Evolutionary conservation across 2,797 vertebrate species (phyloP).

Genomic region (Triplophysa yarkandensis): DNA sequence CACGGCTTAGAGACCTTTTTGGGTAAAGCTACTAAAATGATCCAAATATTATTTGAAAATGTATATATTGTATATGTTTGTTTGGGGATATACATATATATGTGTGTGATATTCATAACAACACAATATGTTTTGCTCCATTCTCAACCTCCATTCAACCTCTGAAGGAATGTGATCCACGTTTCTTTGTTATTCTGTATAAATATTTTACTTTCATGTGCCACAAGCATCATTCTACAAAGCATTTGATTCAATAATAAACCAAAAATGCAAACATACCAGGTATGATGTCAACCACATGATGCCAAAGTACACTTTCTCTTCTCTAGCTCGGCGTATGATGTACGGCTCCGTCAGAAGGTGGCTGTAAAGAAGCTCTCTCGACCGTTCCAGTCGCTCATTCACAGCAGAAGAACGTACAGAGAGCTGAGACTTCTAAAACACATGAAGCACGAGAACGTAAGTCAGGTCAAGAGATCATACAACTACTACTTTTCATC

Average conservation of each 20-base stretch:
- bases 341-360: slow-evolving; percentile 83
- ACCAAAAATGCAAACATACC: background rate
- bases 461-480: slow-evolving; percentile 70
- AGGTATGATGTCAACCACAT: too few relatives aligned
- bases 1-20: background rate
- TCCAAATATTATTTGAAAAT: background rate
- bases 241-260: too few relatives aligned
- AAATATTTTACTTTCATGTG: too few relatives aligned
- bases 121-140: too few relatives aligned
- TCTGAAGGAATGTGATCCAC: too few relatives aligned
- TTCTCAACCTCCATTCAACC: too few relatives aligned
- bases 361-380: slow-evolving; percentile 98
- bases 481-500: too few relatives aligned
- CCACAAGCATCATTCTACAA: too few relatives aligned
- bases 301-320: background rate
- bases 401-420: slow-evolving; percentile 94
- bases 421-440: slow-evolving; percentile 94
- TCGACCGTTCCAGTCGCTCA: slow-evolving; percentile 94
- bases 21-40: background rate
- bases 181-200: too few relatives aligned
- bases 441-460: slow-evolving; percentile 98
- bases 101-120: too few relatives aligned
- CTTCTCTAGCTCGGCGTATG: slow-evolving; percentile 84
- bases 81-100: too few relatives aligned
- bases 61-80: background rate